phyloP scores from a whole-genome alignment of 92 coral and sea anemone species.

The Zoanthus sansibaricus region DNA sequence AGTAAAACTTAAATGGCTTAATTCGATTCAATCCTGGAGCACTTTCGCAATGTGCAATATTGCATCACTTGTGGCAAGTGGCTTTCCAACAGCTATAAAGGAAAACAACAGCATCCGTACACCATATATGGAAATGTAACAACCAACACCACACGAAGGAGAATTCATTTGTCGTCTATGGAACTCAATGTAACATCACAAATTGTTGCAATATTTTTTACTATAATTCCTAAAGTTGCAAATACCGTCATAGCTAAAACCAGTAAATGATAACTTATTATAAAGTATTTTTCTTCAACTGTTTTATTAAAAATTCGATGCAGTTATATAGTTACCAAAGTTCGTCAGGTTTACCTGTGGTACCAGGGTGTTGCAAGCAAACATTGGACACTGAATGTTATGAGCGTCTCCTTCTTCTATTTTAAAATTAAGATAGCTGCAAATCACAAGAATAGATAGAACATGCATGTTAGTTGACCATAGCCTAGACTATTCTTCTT shows the following conservation, averaged over 20 bases:
- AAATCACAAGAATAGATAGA: not conserved
- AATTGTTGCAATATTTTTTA: too few relatives aligned
- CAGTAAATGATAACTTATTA: too few relatives aligned
- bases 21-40: too few relatives aligned
- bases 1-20: too few relatives aligned
- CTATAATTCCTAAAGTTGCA: too few relatives aligned
- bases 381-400: constrained; percentile 93
- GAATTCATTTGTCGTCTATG: too few relatives aligned
- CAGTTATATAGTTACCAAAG: not conserved
- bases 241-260: too few relatives aligned
- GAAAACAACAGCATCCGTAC: not conserved
- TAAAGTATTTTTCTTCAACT: too few relatives aligned
- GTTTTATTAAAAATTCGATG: not conserved
- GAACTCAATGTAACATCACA: too few relatives aligned
- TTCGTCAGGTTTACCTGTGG: constrained; percentile 76
- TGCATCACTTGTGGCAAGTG: not conserved
- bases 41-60: too few relatives aligned
- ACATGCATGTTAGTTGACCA: too few relatives aligned
- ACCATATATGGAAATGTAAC: not conserved
- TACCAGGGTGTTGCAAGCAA: constrained; percentile 84
- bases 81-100: not conserved
- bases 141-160: not conserved
- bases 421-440: constrained; percentile 89
- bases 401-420: constrained; percentile 95
- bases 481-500: too few relatives aligned